Percentiles rank a stretch among this genome's conserved stretches.
Evolutionary conservation across 1,140 invertebrate genomes (phyloP).

Genomic region (Trachymyrmex septentrionalis): DNA sequence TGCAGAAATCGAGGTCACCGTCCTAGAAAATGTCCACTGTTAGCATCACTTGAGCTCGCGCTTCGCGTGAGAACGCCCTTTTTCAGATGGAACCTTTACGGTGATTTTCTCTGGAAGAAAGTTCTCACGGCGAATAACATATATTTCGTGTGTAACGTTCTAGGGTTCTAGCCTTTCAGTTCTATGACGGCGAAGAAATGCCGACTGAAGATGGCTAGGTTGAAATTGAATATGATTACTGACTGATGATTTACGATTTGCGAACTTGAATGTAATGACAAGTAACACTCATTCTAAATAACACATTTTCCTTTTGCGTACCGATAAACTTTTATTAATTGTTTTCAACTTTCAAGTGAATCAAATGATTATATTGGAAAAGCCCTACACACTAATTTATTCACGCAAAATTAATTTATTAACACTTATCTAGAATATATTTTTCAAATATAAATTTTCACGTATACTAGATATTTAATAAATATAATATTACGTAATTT

Average conservation of each 20-base stretch:
- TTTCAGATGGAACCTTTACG: conserved; percentile 40
- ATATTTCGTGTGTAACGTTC: neutral
- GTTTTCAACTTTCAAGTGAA: neutral
- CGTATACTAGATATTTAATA: neutral
- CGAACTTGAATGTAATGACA: neutral
- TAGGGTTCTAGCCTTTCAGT: neutral
- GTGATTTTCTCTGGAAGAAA: conserved; percentile 21
- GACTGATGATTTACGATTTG: neutral
- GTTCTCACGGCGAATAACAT: conserved; percentile 32
- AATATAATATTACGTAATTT: neutral
- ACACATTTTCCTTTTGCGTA: neutral
- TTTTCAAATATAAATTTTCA: neutral
- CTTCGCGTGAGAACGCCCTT: conserved; percentile 53
- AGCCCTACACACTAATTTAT: neutral
- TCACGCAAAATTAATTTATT: neutral
- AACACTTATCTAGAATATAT: neutral
- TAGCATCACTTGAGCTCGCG: conserved; percentile 1
- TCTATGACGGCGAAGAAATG: neutral
- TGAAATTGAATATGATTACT: neutral
- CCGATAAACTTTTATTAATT: neutral
- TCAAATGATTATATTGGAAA: neutral
- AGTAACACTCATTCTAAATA: neutral
- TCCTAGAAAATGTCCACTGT: conserved; percentile 54
- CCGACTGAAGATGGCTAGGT: neutral
- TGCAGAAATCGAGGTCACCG: conserved; percentile 41